These are phyloP conservation scores for Himalopsyche phryganea DNA, from an alignment of 1,140 invertebrate species.

Conservation along the genomic window DNA sequence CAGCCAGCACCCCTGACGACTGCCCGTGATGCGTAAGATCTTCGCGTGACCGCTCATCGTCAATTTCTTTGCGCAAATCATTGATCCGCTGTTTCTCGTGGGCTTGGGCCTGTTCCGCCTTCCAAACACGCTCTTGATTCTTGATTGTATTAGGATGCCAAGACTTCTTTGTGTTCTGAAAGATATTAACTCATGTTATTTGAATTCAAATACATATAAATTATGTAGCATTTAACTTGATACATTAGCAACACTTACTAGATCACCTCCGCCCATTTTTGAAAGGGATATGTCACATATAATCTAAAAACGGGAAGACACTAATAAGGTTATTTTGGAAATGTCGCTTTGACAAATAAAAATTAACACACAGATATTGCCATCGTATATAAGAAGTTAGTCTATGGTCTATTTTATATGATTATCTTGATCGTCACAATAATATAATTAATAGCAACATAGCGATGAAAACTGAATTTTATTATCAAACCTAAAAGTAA, in stretches of 20 bases:
- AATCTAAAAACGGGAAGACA: too few species aligned
- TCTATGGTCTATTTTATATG: too few species aligned
- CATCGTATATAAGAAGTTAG: too few species aligned
- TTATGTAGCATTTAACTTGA: too few species aligned
- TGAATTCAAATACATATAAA: neutral
- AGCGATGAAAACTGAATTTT: too few species aligned
- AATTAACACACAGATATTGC: too few species aligned
- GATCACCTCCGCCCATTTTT: constrained; percentile 56
- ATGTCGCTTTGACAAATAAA: too few species aligned
- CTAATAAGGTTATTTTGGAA: too few species aligned
- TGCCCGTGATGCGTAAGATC: constrained; percentile 63
- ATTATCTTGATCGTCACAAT: too few species aligned
- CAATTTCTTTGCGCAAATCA: constrained; percentile 65
- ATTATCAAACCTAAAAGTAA: too few species aligned
- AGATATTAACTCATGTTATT: neutral
- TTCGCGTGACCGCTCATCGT: constrained; percentile 62
- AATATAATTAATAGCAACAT: too few species aligned
- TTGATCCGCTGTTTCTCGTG: constrained; percentile 65
- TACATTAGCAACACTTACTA: constrained; percentile 45
- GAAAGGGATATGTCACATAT: neutral
- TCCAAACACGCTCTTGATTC: constrained; percentile 75
- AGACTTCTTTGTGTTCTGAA: constrained; percentile 72
- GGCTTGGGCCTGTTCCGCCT: constrained; percentile 69
- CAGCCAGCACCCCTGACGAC: constrained; percentile 53
- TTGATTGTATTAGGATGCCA: constrained; percentile 77